These are phyloP conservation scores for Ceratina japonica DNA, from an alignment of 1,140 invertebrate species.

Conservation along the genomic window DNA sequence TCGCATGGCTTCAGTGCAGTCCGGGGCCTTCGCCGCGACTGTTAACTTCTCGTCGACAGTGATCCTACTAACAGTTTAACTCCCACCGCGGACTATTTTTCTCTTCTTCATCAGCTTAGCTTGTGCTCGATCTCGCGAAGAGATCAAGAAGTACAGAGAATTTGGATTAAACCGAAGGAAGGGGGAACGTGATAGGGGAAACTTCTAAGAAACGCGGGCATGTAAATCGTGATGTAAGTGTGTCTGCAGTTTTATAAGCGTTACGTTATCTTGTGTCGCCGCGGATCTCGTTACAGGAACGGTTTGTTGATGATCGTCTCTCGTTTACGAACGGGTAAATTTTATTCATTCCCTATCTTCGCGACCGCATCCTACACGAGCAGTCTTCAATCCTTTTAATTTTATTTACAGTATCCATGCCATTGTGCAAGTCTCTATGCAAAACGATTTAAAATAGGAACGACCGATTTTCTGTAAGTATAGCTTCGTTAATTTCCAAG, in stretches of 20 bases:
- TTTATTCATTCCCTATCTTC: too few species aligned
- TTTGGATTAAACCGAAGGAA: conserved; percentile 13
- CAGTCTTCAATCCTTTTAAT: too few species aligned
- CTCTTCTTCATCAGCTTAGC: conserved; percentile 45
- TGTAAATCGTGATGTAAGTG: conserved; percentile 52
- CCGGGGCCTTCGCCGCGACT: conserved; percentile 49
- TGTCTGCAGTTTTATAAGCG: conserved; percentile 39
- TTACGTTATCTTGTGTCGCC: conserved; percentile 53
- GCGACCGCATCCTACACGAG: too few species aligned
- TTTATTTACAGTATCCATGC: too few species aligned
- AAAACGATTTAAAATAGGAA: neutral
- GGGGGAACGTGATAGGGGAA: conserved; percentile 44
- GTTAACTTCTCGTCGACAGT: conserved; percentile 34
- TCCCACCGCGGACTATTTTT: conserved; percentile 49
- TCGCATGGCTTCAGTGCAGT: conserved; percentile 50
- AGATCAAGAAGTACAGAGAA: conserved; percentile 30
- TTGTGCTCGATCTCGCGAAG: conserved; percentile 37
- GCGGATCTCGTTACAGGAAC: conserved; percentile 55
- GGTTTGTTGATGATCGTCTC: neutral
- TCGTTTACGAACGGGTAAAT: too few species aligned
- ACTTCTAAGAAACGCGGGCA: conserved; percentile 50
- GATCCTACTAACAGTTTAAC: conserved; percentile 32
- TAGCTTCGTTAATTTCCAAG: conserved; percentile 6
- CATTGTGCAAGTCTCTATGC: neutral
- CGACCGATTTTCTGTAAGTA: conserved; percentile 3